Conservation (phyloP, 2,797 vertebrate genomes). For the Pantherophis vulpinus region DNA sequence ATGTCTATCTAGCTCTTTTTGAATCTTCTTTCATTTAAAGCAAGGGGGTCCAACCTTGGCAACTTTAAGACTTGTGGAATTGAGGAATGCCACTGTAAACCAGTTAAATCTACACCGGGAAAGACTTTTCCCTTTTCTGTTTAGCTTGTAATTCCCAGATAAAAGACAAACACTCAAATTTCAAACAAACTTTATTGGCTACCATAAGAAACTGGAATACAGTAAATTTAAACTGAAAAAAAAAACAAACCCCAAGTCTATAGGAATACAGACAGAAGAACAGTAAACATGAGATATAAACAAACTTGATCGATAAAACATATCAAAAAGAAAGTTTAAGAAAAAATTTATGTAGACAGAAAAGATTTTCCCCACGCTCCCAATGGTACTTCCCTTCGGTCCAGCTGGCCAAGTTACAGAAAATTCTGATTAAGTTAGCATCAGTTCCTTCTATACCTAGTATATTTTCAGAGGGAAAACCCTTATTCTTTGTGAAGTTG, state of each 20-base stretch:
- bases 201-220: constrained; percentile 26
- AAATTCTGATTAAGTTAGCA: background rate
- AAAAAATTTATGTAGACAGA: background rate
- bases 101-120: background rate
- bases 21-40: background rate
- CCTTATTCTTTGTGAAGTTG: background rate
- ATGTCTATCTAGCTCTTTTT: background rate
- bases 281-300: constrained; percentile 19
- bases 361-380: background rate
- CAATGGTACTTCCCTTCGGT: background rate
- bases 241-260: background rate
- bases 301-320: constrained; percentile 8
- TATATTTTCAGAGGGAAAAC: background rate
- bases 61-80: background rate
- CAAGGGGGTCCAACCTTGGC: background rate
- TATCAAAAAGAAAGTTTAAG: constrained; percentile 6
- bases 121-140: background rate
- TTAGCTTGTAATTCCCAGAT: background rate
- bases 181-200: constrained; percentile 34
- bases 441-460: background rate
- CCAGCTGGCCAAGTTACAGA: constrained; percentile 4
- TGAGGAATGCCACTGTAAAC: background rate
- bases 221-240: constrained; percentile 8
- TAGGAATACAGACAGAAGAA: background rate
- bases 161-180: background rate